Evolutionary conservation across 2,113 vertebrate species (phyloP).

Genomic region (Oreotrochilus melanogaster): DNA sequence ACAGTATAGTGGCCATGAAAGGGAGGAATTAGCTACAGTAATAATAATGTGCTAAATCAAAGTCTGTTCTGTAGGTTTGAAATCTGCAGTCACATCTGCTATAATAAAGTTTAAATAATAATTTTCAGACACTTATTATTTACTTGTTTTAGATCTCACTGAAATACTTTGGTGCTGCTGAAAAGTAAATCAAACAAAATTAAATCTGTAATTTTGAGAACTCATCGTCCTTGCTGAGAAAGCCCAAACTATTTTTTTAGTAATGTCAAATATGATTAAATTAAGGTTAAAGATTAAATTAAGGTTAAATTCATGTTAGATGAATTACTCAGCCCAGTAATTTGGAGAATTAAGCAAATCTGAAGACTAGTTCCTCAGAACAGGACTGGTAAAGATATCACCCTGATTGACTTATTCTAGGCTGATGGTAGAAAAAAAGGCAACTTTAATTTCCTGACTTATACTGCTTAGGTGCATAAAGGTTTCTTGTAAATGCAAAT

Average conservation of each 20-base stretch:
- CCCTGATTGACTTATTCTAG: not conserved
- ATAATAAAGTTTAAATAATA: not conserved
- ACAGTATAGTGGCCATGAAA: not conserved
- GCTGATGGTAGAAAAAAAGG: not conserved
- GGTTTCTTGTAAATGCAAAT: not conserved
- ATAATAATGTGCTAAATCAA: not conserved
- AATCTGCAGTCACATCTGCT: not conserved
- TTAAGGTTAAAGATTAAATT: not conserved
- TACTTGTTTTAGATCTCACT: not conserved
- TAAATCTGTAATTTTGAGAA: not conserved
- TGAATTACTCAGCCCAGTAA: not conserved
- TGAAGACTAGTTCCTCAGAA: not conserved
- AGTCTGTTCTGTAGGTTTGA: not conserved
- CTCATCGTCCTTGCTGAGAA: not conserved
- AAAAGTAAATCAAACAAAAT: not conserved
- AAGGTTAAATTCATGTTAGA: not conserved
- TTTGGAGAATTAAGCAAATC: not conserved
- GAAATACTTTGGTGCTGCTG: not conserved
- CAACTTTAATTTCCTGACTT: not conserved
- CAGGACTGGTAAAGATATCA: not conserved
- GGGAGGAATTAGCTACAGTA: not conserved
- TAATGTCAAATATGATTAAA: not conserved
- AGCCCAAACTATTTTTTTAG: not conserved
- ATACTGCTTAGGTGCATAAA: not conserved
- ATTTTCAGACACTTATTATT: not conserved